Evolutionary conservation across 2,797 vertebrate species (phyloP), one percentile per base, ranked within the genome.

Genomic region (Tenualosa thibaudeaui): DNA sequence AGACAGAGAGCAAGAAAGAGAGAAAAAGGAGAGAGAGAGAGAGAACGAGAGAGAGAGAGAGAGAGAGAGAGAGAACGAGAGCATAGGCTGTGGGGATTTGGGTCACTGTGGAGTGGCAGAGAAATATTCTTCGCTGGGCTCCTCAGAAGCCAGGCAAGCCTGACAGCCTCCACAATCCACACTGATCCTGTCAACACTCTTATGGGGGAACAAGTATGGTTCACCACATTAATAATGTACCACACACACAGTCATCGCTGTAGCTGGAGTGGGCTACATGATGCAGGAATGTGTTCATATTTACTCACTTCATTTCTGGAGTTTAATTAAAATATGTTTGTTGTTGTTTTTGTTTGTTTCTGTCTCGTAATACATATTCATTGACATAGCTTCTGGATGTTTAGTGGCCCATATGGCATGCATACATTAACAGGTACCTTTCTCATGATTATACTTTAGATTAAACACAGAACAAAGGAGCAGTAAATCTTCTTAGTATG

Each of bases 161-260:
- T 26, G 37, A 50, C 82, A 56, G 78, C 65, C 46, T 58, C 56
- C n/a, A n/a, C 8, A 49, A 54, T 26, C 37, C 43, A 43, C 58
- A 40, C 65, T 26, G 53, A 31, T 82, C 49, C 49, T 31, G 87
- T 85, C 50, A 81, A 19, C 81, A 15, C 65, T 68, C 22, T 71
- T 60, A 71, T 58, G 62, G 50, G 22, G 78, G 78, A 82, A 84
- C 83, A 83, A 83, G 60, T 81, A n/a, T 81, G 24, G 83, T 87
- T 84, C 40, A 86, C 24, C 56, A 31, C 78, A 87, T 89, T 51
- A 88, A 89, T 88, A 89, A 88, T 88, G 82, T 81, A 87, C 51
- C 51, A 3, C 31, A 60, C 40, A 37, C 50, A 22, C 46, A 81
- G 46, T 78, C 3, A 17, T 75, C 17, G 68, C 68, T 75, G 31